phyloP scores from a whole-genome alignment of 2,113 vertebrate species.

The Ailuropoda melanoleuca region DNA sequence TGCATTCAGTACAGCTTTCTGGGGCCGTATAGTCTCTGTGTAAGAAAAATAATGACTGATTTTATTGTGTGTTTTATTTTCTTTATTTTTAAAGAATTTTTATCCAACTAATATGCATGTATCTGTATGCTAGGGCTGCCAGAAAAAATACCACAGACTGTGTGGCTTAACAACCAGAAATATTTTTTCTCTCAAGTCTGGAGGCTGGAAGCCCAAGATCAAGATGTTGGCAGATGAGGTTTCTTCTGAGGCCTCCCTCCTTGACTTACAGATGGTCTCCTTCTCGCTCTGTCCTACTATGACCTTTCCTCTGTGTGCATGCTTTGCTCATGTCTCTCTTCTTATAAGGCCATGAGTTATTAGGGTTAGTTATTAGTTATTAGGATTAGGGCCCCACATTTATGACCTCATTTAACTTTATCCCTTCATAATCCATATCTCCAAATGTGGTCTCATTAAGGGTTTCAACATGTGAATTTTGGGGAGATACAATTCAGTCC shows the following conservation, averaged over 20 bases:
- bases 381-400: not conserved
- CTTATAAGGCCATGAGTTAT: not conserved
- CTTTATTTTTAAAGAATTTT: not conserved
- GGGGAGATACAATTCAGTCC: not conserved
- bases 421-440: not conserved
- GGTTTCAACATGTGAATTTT: not conserved
- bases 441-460: not conserved
- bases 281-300: not conserved
- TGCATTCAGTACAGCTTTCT: not conserved
- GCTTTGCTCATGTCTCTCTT: not conserved
- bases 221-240: not conserved
- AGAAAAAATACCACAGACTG: not conserved
- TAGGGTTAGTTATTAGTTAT: too few relatives aligned
- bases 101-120: not conserved
- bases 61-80: not conserved
- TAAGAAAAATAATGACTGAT: not conserved
- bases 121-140: not conserved
- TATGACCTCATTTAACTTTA: not conserved
- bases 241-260: not conserved
- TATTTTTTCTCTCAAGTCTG: not conserved
- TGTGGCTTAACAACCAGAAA: not conserved
- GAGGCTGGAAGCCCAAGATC: not conserved
- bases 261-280: not conserved
- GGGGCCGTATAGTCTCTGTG: not conserved
- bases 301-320: not conserved